These are phyloP conservation scores for Typhlichthys subterraneus DNA, from an alignment of 2,797 vertebrate genomes.

Conservation along the genomic window DNA sequence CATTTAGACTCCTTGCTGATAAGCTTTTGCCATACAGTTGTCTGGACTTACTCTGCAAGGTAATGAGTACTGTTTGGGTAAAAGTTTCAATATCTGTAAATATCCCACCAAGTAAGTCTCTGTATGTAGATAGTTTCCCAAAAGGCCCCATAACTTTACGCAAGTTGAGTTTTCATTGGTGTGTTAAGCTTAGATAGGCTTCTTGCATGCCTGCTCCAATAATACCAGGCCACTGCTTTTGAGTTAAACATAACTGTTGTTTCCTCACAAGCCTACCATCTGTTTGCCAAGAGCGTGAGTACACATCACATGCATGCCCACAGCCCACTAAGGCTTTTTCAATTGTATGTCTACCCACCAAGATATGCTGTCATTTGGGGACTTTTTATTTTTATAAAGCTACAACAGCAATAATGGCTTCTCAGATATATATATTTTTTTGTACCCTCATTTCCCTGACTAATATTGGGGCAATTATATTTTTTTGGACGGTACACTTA, in stretches of 20 bases:
- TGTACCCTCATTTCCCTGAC: slow-evolving; percentile 7
- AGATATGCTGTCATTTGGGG: slow-evolving; percentile 9
- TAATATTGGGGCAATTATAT: not conserved
- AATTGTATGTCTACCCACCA: not conserved
- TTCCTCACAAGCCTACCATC: slow-evolving; percentile 87
- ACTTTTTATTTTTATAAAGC: no score
- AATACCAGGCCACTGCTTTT: slow-evolving; percentile 72
- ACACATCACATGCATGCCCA: slow-evolving; percentile 66
- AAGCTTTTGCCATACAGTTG: no score
- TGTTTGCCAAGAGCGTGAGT: slow-evolving; percentile 84
- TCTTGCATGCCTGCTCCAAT: slow-evolving; percentile 77
- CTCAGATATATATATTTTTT: slow-evolving; percentile 4
- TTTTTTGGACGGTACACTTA: not conserved
- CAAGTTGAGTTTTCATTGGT: slow-evolving; percentile 71
- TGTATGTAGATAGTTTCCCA: slow-evolving; percentile 78
- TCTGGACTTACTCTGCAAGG: slow-evolving; percentile 7
- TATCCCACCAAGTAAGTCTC: slow-evolving; percentile 86
- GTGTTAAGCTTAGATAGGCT: slow-evolving; percentile 28
- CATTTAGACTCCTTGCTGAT: slow-evolving; percentile 7
- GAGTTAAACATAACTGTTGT: slow-evolving; percentile 86
- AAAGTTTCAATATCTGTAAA: slow-evolving; percentile 85
- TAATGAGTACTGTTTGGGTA: slow-evolving; percentile 19
- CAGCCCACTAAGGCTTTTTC: slow-evolving; percentile 5
- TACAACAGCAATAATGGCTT: slow-evolving; percentile 16
- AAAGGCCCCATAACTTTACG: slow-evolving; percentile 64